phyloP scores from a whole-genome alignment of 2,113 vertebrate genomes.

The Thymallus thymallus region DNA sequence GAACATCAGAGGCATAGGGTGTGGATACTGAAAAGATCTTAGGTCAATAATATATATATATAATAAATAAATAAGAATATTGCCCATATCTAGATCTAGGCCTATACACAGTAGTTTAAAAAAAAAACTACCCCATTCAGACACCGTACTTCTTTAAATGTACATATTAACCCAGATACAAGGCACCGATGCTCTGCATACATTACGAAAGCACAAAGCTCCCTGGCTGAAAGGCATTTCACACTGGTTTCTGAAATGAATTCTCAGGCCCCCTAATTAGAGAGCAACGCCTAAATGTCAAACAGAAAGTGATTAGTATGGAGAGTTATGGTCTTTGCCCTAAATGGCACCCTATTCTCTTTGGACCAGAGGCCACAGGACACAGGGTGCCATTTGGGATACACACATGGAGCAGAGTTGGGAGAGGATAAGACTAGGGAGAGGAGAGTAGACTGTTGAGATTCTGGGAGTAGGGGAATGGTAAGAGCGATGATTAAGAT shows the following conservation, averaged over 20 bases:
- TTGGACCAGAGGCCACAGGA: background rate
- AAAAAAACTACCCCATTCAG: no score
- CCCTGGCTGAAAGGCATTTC: background rate
- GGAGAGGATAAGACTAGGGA: background rate
- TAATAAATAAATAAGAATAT: no score
- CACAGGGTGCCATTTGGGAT: background rate
- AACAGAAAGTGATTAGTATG: background rate
- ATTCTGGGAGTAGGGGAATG: background rate
- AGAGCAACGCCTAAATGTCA: background rate
- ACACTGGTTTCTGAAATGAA: background rate
- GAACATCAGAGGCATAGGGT: no score
- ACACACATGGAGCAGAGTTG: background rate
- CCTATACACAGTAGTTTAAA: no score
- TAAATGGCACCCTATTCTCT: background rate
- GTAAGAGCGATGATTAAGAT: background rate
- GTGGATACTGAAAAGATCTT: no score
- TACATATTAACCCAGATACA: no score
- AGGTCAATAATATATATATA: no score
- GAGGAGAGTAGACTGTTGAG: conserved; percentile 1
- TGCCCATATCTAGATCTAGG: no score
- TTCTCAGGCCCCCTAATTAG: background rate
- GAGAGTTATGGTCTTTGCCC: no score
- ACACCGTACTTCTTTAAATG: no score
- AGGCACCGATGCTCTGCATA: no score
- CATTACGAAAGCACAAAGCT: background rate